Conservation (phyloP, 2,888 invertebrate genomes). For the Crioceris asparagi region DNA sequence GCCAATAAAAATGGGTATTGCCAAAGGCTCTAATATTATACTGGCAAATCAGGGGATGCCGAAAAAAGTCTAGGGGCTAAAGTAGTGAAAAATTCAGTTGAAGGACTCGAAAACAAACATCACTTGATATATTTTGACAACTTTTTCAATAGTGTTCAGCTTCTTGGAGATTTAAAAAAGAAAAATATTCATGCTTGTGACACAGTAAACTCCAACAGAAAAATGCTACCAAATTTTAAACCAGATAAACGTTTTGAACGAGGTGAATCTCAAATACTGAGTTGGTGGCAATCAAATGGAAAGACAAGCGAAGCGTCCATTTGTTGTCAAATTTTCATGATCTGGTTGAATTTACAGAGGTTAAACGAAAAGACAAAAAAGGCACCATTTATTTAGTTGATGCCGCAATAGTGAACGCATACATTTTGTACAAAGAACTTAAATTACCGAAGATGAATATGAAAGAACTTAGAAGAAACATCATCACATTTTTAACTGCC, state of each 20-base stretch:
- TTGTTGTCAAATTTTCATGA: slow-evolving; percentile 24
- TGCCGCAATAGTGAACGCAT: slow-evolving; percentile 7
- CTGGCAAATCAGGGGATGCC: slow-evolving; percentile 4
- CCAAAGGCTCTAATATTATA: slow-evolving; percentile 5
- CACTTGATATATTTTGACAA: slow-evolving; percentile 22
- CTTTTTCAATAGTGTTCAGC: slow-evolving; percentile 20
- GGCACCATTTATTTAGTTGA: slow-evolving; percentile 8
- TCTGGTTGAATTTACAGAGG: slow-evolving; percentile 13
- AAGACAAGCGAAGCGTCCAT: slow-evolving; percentile 22
- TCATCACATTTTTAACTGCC: too few species aligned
- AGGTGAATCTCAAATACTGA: slow-evolving; percentile 12
- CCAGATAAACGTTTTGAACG: slow-evolving; percentile 1
- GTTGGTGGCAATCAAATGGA: slow-evolving; percentile 21
- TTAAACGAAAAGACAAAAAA: slow-evolving; percentile 3
- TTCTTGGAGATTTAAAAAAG: slow-evolving; percentile 16
- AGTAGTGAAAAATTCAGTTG: slow-evolving; percentile 22
- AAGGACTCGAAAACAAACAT: slow-evolving; percentile 16
- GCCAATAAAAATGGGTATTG: slow-evolving; percentile 8
- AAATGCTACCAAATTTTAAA: slow-evolving; percentile 10
- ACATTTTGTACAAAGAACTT: slow-evolving; percentile 6
- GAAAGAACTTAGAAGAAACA: too few species aligned
- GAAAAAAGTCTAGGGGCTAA: slow-evolving; percentile 8
- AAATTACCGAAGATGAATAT: too few species aligned
- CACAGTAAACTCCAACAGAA: slow-evolving; percentile 6
- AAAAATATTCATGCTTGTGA: slow-evolving; percentile 7